phyloP scores from a whole-genome alignment of 2,797 vertebrate genomes.

The Falco berigora region DNA sequence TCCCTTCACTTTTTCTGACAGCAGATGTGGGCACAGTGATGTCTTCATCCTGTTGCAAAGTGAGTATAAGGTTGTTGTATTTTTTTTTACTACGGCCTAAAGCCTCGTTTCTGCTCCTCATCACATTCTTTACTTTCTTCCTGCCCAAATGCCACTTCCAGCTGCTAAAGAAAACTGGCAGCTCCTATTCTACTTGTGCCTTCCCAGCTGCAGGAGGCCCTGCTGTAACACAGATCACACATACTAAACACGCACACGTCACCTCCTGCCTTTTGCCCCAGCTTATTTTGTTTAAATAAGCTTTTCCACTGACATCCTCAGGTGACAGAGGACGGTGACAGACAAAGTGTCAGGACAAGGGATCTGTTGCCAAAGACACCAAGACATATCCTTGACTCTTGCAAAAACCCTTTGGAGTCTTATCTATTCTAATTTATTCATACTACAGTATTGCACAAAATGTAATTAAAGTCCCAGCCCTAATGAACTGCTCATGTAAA shows the following conservation, averaged over 20 bases:
- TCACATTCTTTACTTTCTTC: background rate
- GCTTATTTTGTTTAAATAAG: background rate
- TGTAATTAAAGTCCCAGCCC: background rate
- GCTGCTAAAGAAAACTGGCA: background rate
- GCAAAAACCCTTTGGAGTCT: background rate
- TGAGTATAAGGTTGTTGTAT: background rate
- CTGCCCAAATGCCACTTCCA: background rate
- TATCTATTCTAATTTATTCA: background rate
- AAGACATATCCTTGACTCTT: background rate
- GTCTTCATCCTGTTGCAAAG: background rate
- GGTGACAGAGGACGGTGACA: background rate
- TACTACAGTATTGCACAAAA: background rate
- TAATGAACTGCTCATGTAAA: background rate
- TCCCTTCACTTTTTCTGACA: background rate
- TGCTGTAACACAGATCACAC: fast-evolving
- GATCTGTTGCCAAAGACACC: background rate
- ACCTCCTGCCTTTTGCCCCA: background rate
- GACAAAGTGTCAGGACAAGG: background rate
- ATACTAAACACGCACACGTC: background rate
- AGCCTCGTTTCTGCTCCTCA: background rate
- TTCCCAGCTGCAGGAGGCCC: fast-evolving
- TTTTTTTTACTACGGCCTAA: background rate
- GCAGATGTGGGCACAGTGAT: background rate
- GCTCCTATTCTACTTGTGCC: background rate
- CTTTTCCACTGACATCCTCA: background rate